Percentiles rank a stretch among this genome's conserved stretches.
Conservation (phyloP, 1,140 invertebrate genomes). For the Ceratosolen solmsi region DNA sequence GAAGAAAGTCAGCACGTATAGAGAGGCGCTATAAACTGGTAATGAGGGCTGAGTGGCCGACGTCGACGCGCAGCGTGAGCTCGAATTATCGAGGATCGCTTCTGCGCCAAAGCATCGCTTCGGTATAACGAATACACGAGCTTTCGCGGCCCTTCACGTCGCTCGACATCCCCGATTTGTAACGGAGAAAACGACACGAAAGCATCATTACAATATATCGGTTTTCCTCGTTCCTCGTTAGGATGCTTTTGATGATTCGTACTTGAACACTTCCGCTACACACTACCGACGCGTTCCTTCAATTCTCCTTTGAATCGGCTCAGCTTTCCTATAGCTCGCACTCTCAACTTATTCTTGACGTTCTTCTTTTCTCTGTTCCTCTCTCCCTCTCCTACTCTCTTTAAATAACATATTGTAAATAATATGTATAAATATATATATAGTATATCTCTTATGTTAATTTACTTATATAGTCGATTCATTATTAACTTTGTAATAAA, state of each 20-base stretch:
- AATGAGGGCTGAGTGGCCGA: slow-evolving; percentile 27
- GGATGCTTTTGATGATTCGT: slow-evolving; percentile 47
- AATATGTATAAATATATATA: too few relatives aligned
- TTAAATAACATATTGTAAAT: neutral
- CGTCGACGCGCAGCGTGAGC: neutral
- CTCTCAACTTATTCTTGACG: too few relatives aligned
- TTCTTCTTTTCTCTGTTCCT: neutral
- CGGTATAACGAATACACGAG: neutral
- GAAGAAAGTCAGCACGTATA: neutral
- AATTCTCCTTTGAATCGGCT: neutral
- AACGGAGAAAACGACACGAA: neutral
- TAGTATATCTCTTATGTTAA: too few relatives aligned
- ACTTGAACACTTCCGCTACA: slow-evolving; percentile 27
- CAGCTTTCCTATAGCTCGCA: too few relatives aligned
- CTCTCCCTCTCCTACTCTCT: too few relatives aligned
- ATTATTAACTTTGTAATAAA: too few relatives aligned
- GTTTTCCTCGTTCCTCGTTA: slow-evolving; percentile 54
- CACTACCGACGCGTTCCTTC: neutral
- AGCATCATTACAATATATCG: slow-evolving; percentile 59
- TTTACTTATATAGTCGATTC: too few relatives aligned
- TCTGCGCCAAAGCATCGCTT: neutral
- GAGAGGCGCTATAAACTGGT: slow-evolving; percentile 9
- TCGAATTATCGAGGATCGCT: slow-evolving; percentile 1
- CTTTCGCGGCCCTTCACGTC: neutral
- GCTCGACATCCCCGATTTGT: neutral